Conservation (phyloP, 2,888 invertebrate species). For the Digitonthophagus gazella region DNA sequence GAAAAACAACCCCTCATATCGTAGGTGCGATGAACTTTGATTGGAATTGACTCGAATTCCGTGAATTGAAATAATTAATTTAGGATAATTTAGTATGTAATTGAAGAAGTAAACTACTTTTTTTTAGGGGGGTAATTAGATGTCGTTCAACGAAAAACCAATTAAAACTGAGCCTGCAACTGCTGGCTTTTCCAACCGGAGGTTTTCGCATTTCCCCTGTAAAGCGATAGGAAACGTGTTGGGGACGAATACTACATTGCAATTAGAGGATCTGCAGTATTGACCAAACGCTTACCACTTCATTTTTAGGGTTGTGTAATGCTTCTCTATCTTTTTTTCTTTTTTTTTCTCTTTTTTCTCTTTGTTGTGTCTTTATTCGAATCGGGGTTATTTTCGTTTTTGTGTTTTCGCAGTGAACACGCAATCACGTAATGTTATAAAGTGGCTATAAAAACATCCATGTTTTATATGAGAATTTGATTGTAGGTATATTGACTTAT, state of each 20-base stretch:
- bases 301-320: neutral
- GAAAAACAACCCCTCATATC: neutral
- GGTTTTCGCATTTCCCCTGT: neutral
- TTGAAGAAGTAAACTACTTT: too few relatives aligned
- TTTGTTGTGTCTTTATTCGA: neutral
- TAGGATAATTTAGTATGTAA: too few relatives aligned
- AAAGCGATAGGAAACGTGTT: neutral
- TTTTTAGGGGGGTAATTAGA: too few relatives aligned
- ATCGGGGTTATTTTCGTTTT: neutral
- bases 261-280: neutral
- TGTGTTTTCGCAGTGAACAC: neutral
- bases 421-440: neutral
- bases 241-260: neutral
- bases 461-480: neutral
- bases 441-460: neutral
- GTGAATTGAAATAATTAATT: too few relatives aligned
- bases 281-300: neutral
- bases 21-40: constrained; percentile 13
- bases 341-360: neutral
- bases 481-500: too few relatives aligned
- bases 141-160: too few relatives aligned
- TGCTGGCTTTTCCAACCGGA: neutral
- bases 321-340: neutral
- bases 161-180: neutral
- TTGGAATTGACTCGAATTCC: too few relatives aligned